These are phyloP conservation scores for Serranus cabrilla DNA, from an alignment of 2,797 vertebrate genomes.

Conservation along the genomic window DNA sequence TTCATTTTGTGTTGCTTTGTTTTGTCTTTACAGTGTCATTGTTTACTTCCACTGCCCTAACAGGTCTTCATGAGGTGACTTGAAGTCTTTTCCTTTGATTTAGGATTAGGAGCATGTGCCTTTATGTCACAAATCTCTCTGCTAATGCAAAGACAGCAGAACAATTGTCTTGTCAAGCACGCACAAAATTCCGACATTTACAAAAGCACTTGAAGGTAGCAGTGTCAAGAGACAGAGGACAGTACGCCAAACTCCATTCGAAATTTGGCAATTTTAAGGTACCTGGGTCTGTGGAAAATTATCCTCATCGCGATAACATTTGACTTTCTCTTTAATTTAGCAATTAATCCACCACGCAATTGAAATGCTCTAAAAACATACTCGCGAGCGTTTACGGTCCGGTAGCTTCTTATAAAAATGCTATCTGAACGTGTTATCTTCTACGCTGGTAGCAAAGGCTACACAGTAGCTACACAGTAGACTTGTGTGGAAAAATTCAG, in stretches of 20 bases:
- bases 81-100: not conserved
- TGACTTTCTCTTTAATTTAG: not conserved
- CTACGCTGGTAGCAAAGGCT: not conserved
- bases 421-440: not conserved
- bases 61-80: not conserved
- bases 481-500: not conserved
- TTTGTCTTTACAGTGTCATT: no score
- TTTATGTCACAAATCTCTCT: not conserved
- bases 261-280: constrained; percentile 6
- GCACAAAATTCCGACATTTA: constrained; percentile 1
- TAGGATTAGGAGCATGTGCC: not conserved
- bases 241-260: constrained; percentile 11
- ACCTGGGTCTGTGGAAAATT: not conserved
- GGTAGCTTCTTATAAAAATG: not conserved
- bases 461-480: rapidly evolving
- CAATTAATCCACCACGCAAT: rapidly evolving
- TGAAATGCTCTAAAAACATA: not conserved
- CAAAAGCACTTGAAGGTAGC: constrained; percentile 39
- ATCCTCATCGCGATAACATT: not conserved
- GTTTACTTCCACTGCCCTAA: no score
- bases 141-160: not conserved
- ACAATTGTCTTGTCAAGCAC: not conserved
- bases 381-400: rapidly evolving
- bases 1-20: not conserved
- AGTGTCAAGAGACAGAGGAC: not conserved